Conservation (phyloP, 2,888 invertebrate species). For the Epicampocera succincta region DNA sequence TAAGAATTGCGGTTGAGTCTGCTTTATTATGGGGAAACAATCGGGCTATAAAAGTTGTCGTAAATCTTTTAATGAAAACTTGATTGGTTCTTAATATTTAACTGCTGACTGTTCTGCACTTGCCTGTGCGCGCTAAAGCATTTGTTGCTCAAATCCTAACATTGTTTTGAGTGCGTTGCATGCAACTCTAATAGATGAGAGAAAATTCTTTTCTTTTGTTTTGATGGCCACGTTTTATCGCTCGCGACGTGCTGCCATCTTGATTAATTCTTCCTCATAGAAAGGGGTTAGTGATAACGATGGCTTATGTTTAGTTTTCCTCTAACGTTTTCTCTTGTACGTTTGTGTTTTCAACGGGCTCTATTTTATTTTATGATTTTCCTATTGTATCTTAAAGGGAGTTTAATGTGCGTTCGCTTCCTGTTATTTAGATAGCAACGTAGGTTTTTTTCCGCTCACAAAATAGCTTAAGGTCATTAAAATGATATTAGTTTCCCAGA, state of each 20-base stretch:
- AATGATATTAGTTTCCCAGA: neutral
- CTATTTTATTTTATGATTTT: neutral
- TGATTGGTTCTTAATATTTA: neutral
- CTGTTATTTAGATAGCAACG: neutral
- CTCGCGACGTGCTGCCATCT: neutral
- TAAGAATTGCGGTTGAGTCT: neutral
- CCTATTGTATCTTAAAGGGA: neutral
- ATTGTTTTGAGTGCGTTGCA: neutral
- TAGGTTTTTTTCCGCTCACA: neutral
- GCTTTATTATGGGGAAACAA: too few species aligned
- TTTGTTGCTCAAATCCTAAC: neutral
- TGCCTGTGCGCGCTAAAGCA: too few species aligned
- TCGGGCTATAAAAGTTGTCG: neutral
- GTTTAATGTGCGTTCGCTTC: neutral
- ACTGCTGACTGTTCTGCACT: neutral
- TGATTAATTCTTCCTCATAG: slow-evolving; percentile 27
- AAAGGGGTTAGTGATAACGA: slow-evolving; percentile 54
- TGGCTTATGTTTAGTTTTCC: neutral
- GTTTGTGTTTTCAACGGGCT: neutral
- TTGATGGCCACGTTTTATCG: slow-evolving; percentile 13
- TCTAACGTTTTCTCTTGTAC: neutral
- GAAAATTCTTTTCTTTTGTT: neutral
- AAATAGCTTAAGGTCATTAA: slow-evolving; percentile 1
- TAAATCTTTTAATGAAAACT: neutral
- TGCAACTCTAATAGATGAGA: neutral